phyloP scores from a whole-genome alignment of 2,888 invertebrate genomes.

The Megastigmus dorsalis region DNA sequence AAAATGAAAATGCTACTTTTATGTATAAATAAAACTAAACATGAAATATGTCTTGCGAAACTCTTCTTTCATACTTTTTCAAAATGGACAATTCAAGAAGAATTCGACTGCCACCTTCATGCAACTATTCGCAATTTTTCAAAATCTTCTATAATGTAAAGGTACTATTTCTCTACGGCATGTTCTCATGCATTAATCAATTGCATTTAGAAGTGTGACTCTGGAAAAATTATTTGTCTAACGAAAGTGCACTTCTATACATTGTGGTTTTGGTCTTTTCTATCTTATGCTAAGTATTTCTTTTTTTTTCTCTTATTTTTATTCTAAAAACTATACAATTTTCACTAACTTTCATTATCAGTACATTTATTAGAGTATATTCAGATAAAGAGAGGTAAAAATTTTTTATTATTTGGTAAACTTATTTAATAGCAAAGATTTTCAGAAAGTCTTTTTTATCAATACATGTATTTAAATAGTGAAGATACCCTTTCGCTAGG shows the following conservation, averaged over 20 bases:
- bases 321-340: background rate
- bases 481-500: background rate
- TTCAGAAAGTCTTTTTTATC: background rate
- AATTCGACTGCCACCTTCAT: slow-evolving; percentile 42
- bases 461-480: background rate
- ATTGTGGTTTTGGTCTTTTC: slow-evolving; percentile 16
- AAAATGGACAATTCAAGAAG: slow-evolving; percentile 1
- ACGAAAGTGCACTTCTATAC: slow-evolving; percentile 27
- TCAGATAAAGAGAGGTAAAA: too few species aligned
- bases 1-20: too few species aligned
- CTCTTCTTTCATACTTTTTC: too few species aligned
- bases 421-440: background rate
- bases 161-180: background rate
- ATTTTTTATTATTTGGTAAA: too few species aligned
- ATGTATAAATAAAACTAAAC: too few species aligned
- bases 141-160: slow-evolving; percentile 1
- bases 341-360: too few species aligned
- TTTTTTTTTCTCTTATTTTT: background rate
- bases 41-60: too few species aligned
- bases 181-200: slow-evolving; percentile 19
- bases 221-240: slow-evolving; percentile 13
- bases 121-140: slow-evolving; percentile 24
- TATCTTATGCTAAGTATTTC: background rate
- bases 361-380: too few species aligned
- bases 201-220: background rate